Evolutionary conservation across 2,888 invertebrate species (phyloP).

Genomic region (Itoplectis maculator): DNA sequence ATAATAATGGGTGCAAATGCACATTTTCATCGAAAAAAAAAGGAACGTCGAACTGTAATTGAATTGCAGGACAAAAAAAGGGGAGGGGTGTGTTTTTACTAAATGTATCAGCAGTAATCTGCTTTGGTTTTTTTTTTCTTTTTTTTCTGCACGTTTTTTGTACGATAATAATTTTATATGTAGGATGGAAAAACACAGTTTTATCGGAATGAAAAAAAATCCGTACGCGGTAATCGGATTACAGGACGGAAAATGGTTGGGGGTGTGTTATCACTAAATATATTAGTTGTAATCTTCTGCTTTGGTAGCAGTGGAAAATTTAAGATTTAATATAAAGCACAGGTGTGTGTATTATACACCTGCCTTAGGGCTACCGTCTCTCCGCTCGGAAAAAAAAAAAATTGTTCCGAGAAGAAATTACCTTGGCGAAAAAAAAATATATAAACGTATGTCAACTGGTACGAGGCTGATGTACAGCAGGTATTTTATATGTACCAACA

Average conservation of each 20-base stretch:
- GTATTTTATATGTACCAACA: not conserved
- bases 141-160: not conserved
- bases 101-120: not conserved
- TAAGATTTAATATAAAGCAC: not conserved
- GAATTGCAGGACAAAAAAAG: not conserved
- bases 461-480: conserved; percentile 29
- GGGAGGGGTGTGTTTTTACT: not conserved
- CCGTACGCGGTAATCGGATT: not conserved
- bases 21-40: not conserved
- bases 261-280: not conserved
- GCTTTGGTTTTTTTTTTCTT: no score
- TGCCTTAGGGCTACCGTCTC: not conserved
- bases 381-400: not conserved
- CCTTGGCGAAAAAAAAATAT: conserved; percentile 21
- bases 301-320: not conserved
- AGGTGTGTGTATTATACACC: not conserved
- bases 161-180: not conserved
- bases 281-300: not conserved
- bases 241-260: not conserved
- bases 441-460: conserved; percentile 23
- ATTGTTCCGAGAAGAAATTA: conserved; percentile 8
- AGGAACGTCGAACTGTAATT: not conserved
- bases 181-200: not conserved
- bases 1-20: not conserved
- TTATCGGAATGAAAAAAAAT: not conserved